phyloP scores from a whole-genome alignment of 2,797 vertebrate species.

The Enteromius trimaculatus region DNA sequence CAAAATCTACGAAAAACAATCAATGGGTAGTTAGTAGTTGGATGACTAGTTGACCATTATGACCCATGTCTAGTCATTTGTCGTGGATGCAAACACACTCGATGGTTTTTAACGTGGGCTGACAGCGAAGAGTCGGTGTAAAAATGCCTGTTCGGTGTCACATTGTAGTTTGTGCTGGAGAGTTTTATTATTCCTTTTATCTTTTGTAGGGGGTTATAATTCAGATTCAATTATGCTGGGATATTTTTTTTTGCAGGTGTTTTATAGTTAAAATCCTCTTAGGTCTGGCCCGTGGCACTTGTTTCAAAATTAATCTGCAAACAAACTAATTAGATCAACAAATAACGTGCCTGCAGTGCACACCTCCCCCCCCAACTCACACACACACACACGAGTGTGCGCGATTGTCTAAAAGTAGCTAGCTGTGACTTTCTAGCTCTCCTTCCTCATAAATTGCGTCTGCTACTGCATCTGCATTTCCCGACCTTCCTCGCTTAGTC shows the following conservation, averaged over 20 bases:
- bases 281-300: constrained; percentile 21
- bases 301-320: constrained; percentile 60
- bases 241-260: constrained; percentile 4
- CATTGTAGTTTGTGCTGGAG: background rate
- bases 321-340: constrained; percentile 59
- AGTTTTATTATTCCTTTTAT: constrained; percentile 25
- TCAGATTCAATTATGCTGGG: constrained; percentile 23
- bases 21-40: background rate
- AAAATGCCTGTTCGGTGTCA: constrained; percentile 2
- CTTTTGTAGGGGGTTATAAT: constrained; percentile 6
- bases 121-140: background rate
- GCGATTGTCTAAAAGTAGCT: constrained; percentile 40
- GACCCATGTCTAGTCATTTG: background rate
- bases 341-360: constrained; percentile 56
- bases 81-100: background rate
- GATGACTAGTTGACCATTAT: background rate
- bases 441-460: constrained; percentile 63
- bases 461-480: constrained; percentile 40
- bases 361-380: background rate
- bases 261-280: constrained; percentile 23
- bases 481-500: constrained; percentile 8
- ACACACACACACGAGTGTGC: background rate
- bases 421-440: constrained; percentile 41
- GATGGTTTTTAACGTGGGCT: background rate
- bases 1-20: background rate